Conservation (phyloP, 2,797 vertebrate species). For the Babyrousa celebensis region DNA sequence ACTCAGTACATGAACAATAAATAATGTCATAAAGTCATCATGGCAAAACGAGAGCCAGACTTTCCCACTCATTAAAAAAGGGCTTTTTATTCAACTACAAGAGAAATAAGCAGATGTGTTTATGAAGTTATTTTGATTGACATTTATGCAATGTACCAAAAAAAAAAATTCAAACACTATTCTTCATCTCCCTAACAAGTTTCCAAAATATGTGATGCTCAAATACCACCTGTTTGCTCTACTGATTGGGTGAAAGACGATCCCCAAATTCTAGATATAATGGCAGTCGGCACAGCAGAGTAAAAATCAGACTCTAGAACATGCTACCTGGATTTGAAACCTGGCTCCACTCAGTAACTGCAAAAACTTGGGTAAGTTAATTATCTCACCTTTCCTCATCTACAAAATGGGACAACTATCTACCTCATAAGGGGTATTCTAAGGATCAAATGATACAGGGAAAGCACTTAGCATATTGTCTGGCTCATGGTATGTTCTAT, state of each 20-base stretch:
- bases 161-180: conserved; percentile 58
- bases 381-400: background rate
- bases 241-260: background rate
- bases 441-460: background rate
- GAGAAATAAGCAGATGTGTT: conserved; percentile 74
- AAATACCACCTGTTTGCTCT: background rate
- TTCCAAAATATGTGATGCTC: conserved; percentile 59
- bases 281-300: rapidly evolving
- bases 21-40: conserved; percentile 1
- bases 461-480: background rate
- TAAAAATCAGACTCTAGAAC: background rate
- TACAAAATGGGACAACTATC: background rate
- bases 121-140: conserved; percentile 78
- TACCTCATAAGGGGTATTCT: background rate
- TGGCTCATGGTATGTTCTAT: background rate
- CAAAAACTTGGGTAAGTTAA: background rate
- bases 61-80: conserved; percentile 62
- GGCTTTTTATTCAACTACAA: conserved; percentile 56
- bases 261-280: background rate
- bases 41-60: conserved; percentile 1
- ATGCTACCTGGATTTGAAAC: background rate
- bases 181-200: conserved; percentile 71
- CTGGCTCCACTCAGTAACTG: background rate
- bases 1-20: conserved; percentile 50
- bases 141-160: conserved; percentile 61